Evolutionary conservation across 2,113 vertebrate species (phyloP).

Genomic region (Trichomycterus rosablanca): DNA sequence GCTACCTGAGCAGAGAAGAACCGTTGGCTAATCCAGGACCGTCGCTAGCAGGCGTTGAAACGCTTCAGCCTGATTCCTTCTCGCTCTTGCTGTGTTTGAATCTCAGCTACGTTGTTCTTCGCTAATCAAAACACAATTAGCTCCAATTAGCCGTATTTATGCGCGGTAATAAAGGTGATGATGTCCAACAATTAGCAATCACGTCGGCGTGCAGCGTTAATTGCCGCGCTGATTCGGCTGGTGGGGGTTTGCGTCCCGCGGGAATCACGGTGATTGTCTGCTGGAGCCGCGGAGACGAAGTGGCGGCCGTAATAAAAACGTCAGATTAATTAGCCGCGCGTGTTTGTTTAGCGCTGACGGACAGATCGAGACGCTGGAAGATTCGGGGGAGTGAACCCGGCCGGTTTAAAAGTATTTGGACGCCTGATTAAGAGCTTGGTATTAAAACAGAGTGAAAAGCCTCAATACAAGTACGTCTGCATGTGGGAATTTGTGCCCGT

Average conservation of each 20-base stretch:
- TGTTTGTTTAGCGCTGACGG: slow-evolving; percentile 33
- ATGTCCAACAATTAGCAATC: slow-evolving; percentile 29
- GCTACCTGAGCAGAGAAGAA: too few species aligned
- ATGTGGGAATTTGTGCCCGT: too few species aligned
- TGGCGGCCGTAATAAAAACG: slow-evolving; percentile 35
- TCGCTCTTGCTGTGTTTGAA: too few species aligned
- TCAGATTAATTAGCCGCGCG: slow-evolving; percentile 36
- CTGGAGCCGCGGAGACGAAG: slow-evolving; percentile 36
- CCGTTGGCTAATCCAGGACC: too few species aligned
- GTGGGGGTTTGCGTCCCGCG: slow-evolving; percentile 22
- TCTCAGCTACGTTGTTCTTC: too few species aligned
- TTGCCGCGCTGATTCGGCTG: slow-evolving; percentile 33
- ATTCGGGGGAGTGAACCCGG: too few species aligned
- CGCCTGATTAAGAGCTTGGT: too few species aligned
- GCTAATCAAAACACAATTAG: slow-evolving; percentile 15
- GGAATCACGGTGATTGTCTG: slow-evolving; percentile 47
- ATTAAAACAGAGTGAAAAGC: too few species aligned
- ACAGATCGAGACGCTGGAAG: slow-evolving; percentile 26
- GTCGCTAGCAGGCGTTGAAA: too few species aligned
- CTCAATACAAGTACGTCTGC: too few species aligned
- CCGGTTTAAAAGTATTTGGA: too few species aligned
- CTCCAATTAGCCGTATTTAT: slow-evolving; percentile 5
- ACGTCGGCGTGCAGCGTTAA: slow-evolving; percentile 25
- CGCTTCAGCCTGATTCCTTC: too few species aligned
- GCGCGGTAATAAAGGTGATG: background rate